Base-by-base conservation (phyloP, 2,888 invertebrate genomes). In the Caenorhabditis zanzibari region DNA sequence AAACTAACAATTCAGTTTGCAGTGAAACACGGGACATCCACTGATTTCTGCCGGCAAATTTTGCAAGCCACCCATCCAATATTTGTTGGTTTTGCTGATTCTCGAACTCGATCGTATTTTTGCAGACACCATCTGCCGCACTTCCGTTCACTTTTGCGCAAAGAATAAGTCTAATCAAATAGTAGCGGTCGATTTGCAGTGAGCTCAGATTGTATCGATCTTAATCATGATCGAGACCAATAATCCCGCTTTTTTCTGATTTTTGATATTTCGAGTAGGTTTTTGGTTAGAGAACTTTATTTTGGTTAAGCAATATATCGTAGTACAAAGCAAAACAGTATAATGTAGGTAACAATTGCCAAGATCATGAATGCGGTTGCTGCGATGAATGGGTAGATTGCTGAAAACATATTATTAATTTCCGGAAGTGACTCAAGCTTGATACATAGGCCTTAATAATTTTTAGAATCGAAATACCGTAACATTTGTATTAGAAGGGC, bases 51-150 rank as follows among this genome's bases (percentile, higher is more conserved):
- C 56, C 69, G 32, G 10, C 4, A 32, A 52, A 52, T 79, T 52
- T 79, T 79, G 77, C 77, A 79, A 64, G 47, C 71, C 64, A 26
- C 41, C 69, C 61, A 54, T 79, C 24, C 19, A 28, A 22, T 56
- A 54, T 71, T 71, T 79, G 77, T 64, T 71, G 77, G 63, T 47
- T 79, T 79, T 71, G 77, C 77, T 79, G 71, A 56, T 71, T 79
- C 56, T 47, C 77, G 59, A 71, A 79, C 71, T 79, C 47, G 71
- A 58, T 69, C 14, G 58, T 58, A 58, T 47, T 76, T 75, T 76
- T 75, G 75, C 75, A 75, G 75, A 75, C 66, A 47, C 44, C 64
- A 66, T 47, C 75, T 49, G 68, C 38, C 49, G 24, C 68, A 76
- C 77, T 77, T 77, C 77, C 69, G 77, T 77, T 77, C 77, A 59